Percentiles rank a stretch among this genome's conserved stretches.
These are phyloP conservation scores for Zelleria hepariella DNA, from an alignment of 2,888 invertebrate species.

Conservation along the genomic window DNA sequence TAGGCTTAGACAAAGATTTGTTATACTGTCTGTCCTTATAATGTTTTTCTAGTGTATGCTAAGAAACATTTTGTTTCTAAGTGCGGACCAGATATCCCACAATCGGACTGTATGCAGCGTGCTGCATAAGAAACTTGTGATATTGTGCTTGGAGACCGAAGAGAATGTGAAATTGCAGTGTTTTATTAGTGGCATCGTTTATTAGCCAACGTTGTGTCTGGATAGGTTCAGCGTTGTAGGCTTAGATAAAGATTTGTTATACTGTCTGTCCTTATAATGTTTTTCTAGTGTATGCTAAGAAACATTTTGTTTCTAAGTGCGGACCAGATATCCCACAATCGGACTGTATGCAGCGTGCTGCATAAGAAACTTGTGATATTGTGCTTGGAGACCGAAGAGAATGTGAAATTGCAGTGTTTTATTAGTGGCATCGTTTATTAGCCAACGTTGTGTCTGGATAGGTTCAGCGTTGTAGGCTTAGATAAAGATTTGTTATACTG, in stretches of 20 bases:
- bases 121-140: slow-evolving; percentile 79
- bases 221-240: too few relatives aligned
- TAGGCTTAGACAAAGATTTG: too few relatives aligned
- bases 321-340: slow-evolving; percentile 81
- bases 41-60: slow-evolving; percentile 85
- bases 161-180: slow-evolving; percentile 85
- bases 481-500: too few relatives aligned
- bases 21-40: too few relatives aligned
- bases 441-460: background rate
- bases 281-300: slow-evolving; percentile 86
- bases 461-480: too few relatives aligned
- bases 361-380: slow-evolving; percentile 82
- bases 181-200: slow-evolving; percentile 80
- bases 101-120: slow-evolving; percentile 83
- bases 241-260: too few relatives aligned
- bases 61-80: slow-evolving; percentile 85
- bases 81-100: slow-evolving; percentile 83
- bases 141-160: slow-evolving; percentile 80
- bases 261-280: too few relatives aligned
- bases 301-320: slow-evolving; percentile 85
- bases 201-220: slow-evolving; percentile 21
- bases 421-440: slow-evolving; percentile 77
- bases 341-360: slow-evolving; percentile 83
- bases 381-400: slow-evolving; percentile 79
- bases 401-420: slow-evolving; percentile 85